These are phyloP conservation scores for Thunnus albacares DNA, from an alignment of 2,797 vertebrate genomes.

Conservation along the genomic window DNA sequence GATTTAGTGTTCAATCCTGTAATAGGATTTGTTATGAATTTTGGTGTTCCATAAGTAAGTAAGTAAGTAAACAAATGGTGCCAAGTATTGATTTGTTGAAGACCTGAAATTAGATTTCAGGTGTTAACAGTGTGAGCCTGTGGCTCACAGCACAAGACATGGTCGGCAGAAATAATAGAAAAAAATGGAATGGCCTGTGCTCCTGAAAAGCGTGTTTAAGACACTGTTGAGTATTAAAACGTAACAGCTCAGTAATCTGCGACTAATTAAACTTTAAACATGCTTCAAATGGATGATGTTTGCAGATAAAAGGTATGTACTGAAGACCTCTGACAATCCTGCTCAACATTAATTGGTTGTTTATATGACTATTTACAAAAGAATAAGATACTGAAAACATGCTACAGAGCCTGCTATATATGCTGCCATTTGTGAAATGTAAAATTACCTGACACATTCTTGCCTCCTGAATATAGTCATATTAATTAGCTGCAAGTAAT, in stretches of 20 bases:
- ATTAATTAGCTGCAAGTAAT: slow-evolving; percentile 59
- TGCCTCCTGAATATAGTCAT: slow-evolving; percentile 32
- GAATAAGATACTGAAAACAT: slow-evolving; percentile 21
- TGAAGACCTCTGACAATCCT: neutral
- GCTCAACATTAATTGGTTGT: slow-evolving; percentile 4
- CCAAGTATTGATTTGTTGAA: slow-evolving; percentile 80
- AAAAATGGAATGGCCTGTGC: slow-evolving; percentile 20
- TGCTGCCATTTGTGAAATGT: slow-evolving; percentile 23
- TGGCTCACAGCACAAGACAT: slow-evolving; percentile 42
- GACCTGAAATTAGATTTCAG: slow-evolving; percentile 78
- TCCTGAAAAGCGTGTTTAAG: slow-evolving; percentile 34
- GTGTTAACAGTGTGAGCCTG: slow-evolving; percentile 66
- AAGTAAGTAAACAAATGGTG: slow-evolving; percentile 73
- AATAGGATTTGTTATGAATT: slow-evolving; percentile 81
- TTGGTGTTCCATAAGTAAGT: slow-evolving; percentile 64
- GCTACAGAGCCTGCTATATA: neutral
- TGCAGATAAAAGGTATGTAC: neutral
- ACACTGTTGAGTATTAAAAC: slow-evolving; percentile 19
- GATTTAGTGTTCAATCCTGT: slow-evolving; percentile 69
- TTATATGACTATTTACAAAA: slow-evolving; percentile 26
- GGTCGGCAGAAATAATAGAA: slow-evolving; percentile 27
- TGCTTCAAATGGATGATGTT: neutral
- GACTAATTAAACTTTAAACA: slow-evolving; percentile 6
- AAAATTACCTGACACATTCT: slow-evolving; percentile 43
- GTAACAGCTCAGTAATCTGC: slow-evolving; percentile 10